Evolutionary conservation across 2,113 vertebrate species (phyloP), one percentile per base, ranked within the genome.

Genomic region (Vireo altiloquus): DNA sequence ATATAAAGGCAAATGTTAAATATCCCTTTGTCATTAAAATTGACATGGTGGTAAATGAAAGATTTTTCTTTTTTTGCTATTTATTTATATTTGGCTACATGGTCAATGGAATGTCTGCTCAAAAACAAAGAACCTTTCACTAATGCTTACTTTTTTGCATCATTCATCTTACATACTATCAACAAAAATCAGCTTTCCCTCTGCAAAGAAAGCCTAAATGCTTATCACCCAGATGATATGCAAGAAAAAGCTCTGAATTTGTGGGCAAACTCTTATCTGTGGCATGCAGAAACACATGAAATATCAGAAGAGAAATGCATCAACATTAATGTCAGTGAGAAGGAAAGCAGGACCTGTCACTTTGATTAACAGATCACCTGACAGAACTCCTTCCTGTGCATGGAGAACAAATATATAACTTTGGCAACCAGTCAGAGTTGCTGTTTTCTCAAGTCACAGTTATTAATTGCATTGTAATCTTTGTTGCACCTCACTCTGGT

Each of bases 51-150:
- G 82, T 63, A 94, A 94, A 84, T 17, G 52, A 89, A 93, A 93
- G 15, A 70, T 94, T 83, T 90, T 95, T 68, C 9, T 72, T 63
- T 74, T 74, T 56, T 65, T 35, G 44, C 60, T 85, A 37, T 88
- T 95, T 97, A 92, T 94, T 95, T 96, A 50, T 95, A 60, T 75
- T 87, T 89, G 60, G 19, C 39, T 78, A 40, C 4, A 69, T 59
- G 49, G 91, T 93, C 83, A 53, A 94, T 89, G 76, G 61, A 93
- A 89, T 8, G 13, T 71, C 84, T 92, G 80, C 66, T 90, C 47
- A 91, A 94, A 96, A 94, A 92, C 44, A 97, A 97, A 96, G 88
- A 87, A 90, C 33, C 28, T 44, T 94, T 95, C 75, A 87, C 19
- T 72, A 74, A 53, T 75, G 76, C 20, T 89, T 89, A 42, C 33